phyloP scores from a whole-genome alignment of 2,888 invertebrate species.

The Aleiodes alternator region DNA sequence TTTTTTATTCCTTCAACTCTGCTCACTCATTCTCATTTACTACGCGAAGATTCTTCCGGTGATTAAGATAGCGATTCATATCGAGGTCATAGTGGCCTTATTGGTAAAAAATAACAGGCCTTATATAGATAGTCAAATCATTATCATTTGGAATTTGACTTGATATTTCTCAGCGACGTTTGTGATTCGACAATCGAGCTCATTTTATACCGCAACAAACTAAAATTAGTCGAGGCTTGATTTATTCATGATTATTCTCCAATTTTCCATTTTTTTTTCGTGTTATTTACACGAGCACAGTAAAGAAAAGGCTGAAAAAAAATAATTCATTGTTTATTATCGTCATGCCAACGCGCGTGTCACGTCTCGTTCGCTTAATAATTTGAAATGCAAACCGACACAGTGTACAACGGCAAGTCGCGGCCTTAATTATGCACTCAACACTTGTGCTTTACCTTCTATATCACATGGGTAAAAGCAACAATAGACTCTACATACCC shows the following conservation, averaged over 20 bases:
- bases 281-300: background rate
- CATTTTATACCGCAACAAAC: background rate
- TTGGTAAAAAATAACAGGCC: background rate
- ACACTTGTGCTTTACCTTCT: conserved; percentile 54
- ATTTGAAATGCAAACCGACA: conserved; percentile 68
- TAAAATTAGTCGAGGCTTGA: background rate
- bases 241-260: background rate
- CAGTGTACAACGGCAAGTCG: conserved; percentile 39
- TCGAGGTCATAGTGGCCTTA: background rate
- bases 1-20: background rate
- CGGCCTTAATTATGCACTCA: conserved; percentile 68
- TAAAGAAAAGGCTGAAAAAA: background rate
- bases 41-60: conserved; percentile 1
- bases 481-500: conserved; percentile 58
- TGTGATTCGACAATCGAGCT: background rate
- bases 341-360: conserved; percentile 38
- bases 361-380: conserved; percentile 46
- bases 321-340: conserved; percentile 42
- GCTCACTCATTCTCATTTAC: conserved; percentile 9
- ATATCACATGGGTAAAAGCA: conserved; percentile 47
- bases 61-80: conserved; percentile 5
- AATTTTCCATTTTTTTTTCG: background rate
- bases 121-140: conserved; percentile 12
- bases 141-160: conserved; percentile 5
- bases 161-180: conserved; percentile 1